Evolutionary conservation across 2,888 invertebrate genomes (phyloP).

Genomic region (Diaperis boleti): DNA sequence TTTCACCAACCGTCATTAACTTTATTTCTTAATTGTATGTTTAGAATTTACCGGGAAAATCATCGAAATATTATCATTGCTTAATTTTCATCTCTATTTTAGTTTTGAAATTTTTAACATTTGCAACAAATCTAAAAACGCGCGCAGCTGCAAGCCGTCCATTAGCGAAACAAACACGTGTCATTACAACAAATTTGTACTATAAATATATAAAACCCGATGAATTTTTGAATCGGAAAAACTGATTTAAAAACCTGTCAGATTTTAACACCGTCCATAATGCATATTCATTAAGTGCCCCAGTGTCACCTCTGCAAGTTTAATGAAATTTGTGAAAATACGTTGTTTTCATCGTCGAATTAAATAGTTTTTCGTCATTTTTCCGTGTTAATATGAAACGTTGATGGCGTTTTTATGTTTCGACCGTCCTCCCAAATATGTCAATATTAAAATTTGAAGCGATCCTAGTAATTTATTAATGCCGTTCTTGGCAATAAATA

Average conservation of each 20-base stretch:
- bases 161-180: too few species aligned
- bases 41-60: too few species aligned
- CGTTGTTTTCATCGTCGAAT: neutral
- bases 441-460: conserved; percentile 20
- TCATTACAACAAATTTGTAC: too few species aligned
- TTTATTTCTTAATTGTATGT: too few species aligned
- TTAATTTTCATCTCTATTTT: too few species aligned
- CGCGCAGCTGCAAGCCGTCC: too few species aligned
- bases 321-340: neutral
- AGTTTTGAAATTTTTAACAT: too few species aligned
- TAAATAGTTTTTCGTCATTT: neutral
- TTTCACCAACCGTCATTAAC: too few species aligned
- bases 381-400: neutral
- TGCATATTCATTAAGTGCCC: neutral
- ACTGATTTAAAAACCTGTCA: neutral
- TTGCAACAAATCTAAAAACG: too few species aligned
- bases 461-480: conserved; percentile 19
- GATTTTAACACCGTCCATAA: neutral
- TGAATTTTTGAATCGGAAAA: too few species aligned
- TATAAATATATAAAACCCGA: too few species aligned
- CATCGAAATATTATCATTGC: too few species aligned
- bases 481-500: conserved; percentile 23
- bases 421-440: conserved; percentile 1
- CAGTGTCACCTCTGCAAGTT: neutral
- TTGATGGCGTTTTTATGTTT: conserved; percentile 4